Base-by-base conservation (phyloP, 2,888 invertebrate species). In the Tenthredo distinguenda region DNA sequence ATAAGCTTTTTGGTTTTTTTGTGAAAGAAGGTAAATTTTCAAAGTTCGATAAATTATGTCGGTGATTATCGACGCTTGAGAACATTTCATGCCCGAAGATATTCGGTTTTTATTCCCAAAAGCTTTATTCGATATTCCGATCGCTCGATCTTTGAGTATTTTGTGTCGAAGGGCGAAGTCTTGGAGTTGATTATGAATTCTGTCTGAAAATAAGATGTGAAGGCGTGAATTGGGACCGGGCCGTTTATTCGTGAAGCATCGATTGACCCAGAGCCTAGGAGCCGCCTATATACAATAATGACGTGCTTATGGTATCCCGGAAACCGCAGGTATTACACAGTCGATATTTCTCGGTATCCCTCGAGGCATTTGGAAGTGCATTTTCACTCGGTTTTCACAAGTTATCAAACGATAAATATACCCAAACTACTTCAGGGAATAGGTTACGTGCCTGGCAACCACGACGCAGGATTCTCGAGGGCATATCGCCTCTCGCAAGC, bases 391-490 rank as follows among this genome's bases (percentile, higher is more conserved):
- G 87, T 90, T 90, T 90, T 88, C 87, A 26, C 40, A 82, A 89
- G 89, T 89, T 91, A 90, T 91, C 90, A 89, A 91, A 88, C 89
- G 88, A 87, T 77, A 55, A 87, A 90, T 89, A 88, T 88, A 90
- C 86, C 88, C 87, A 89, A 88, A 88, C 89, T 88, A 90, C 89
- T 88, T 87, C 85, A 65, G 87, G 89, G 86, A 89, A 90, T 88
- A 86, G 88, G 85, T 85, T 91, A 91, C 91, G 91, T 91, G 91
- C 90, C 88, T 85, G 85, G 89, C 65, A 89, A 88, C 88, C 87
- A 87, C 89, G 62, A 81, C 12, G 34, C 62, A 40, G 81, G 81
- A 81, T 81, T 62, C 81, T 62, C 77, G 26, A 9, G 34, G 26
- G n/a, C n/a, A 34, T 21, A 37, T 81, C 62, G 18, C n/a, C 55